Conservation (phyloP, 2,113 vertebrate species). For the Progne subis region DNA sequence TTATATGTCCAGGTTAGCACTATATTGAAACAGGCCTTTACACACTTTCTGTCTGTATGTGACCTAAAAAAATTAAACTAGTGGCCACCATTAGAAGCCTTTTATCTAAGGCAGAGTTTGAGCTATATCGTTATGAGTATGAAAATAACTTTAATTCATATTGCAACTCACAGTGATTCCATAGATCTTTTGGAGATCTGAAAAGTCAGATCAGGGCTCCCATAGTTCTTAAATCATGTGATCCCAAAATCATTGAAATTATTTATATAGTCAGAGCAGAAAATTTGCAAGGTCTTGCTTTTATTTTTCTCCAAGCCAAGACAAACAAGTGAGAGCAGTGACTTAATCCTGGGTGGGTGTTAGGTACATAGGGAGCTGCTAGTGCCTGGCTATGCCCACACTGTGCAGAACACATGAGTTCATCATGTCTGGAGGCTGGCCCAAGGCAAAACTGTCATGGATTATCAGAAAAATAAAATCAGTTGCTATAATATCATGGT, state of each 20-base stretch:
- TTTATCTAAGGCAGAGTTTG: background rate
- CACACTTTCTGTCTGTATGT: rapidly evolving
- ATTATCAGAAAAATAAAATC: background rate
- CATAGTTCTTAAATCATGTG: background rate
- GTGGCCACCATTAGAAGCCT: background rate
- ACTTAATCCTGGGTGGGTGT: background rate
- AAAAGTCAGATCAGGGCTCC: background rate
- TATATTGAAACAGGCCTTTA: background rate
- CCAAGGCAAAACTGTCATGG: constrained; percentile 15
- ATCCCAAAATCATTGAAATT: background rate
- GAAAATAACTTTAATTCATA: background rate
- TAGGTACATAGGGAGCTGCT: background rate
- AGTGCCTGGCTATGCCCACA: background rate
- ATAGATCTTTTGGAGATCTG: background rate
- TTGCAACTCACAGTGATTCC: background rate
- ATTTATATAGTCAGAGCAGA: background rate
- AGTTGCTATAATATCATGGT: background rate
- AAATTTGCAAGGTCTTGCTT: background rate
- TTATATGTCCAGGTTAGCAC: background rate
- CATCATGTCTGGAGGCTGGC: background rate
- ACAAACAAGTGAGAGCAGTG: background rate
- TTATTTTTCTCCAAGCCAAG: background rate
- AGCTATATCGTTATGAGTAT: background rate
- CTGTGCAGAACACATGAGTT: background rate
- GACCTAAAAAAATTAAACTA: background rate